A percentile compares a stretch with the other conserved stretches of the same genome.
Conservation (phyloP, 2,888 invertebrate species). For the Mylabris sibirica region DNA sequence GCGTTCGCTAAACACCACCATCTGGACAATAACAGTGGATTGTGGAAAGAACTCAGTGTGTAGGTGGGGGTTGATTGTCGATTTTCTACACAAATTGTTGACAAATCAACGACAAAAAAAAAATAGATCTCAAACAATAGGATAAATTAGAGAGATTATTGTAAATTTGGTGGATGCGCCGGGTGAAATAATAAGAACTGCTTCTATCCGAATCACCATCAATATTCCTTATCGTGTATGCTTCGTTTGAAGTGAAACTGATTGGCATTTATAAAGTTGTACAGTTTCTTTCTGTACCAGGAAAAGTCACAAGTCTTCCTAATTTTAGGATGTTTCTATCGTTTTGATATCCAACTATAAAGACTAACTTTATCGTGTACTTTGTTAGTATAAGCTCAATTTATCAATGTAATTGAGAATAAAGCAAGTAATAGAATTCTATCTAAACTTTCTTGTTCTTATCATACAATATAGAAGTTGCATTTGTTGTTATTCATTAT, state of each 20-base stretch:
- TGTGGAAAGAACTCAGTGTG: not conserved
- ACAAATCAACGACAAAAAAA: not conserved
- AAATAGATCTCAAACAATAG: too few relatives aligned
- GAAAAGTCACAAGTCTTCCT: too few relatives aligned
- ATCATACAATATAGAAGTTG: too few relatives aligned
- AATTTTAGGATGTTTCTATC: too few relatives aligned
- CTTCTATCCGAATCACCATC: not conserved
- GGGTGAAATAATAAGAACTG: not conserved
- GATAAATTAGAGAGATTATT: not conserved
- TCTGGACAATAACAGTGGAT: not conserved
- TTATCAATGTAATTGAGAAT: too few relatives aligned
- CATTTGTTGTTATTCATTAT: not conserved
- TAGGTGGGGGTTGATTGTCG: not conserved
- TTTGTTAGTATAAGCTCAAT: too few relatives aligned
- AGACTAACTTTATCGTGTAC: too few relatives aligned
- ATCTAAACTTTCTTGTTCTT: not conserved
- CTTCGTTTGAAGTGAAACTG: not conserved
- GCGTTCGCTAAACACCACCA: conserved; percentile 21
- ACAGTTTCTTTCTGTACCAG: too few relatives aligned
- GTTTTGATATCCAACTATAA: too few relatives aligned
- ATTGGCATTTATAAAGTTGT: too few relatives aligned
- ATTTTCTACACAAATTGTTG: not conserved
- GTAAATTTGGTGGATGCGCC: conserved; percentile 6
- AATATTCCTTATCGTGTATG: not conserved
- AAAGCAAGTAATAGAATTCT: not conserved